Evolutionary conservation across 2,797 vertebrate species (phyloP).

Genomic region (Brachyrhaphis roseni): DNA sequence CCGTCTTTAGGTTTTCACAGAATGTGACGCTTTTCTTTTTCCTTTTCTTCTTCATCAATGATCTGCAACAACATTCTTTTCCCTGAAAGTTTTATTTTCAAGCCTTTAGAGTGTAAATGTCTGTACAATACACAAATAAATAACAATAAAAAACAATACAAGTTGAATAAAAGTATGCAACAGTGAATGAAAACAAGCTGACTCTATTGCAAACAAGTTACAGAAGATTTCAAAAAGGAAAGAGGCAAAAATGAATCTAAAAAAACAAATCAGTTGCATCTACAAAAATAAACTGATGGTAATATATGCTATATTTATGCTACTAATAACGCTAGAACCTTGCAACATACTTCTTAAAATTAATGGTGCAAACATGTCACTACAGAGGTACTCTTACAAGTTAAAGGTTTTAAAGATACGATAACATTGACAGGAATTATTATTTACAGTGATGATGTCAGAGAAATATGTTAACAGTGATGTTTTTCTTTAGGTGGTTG

Average conservation of each 20-base stretch:
- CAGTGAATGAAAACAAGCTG: conserved; percentile 33
- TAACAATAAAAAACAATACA: conserved; percentile 34
- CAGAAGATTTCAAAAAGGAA: conserved; percentile 25
- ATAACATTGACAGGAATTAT: conserved; percentile 28
- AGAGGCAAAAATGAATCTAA: conserved; percentile 15
- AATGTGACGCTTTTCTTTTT: not conserved
- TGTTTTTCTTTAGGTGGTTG: conserved; percentile 21
- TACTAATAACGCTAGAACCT: conserved; percentile 40
- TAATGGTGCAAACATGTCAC: conserved; percentile 40
- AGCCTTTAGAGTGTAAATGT: conserved; percentile 49
- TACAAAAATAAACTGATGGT: not conserved
- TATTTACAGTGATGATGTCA: conserved; percentile 9
- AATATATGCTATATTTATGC: conserved; percentile 34
- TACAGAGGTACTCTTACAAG: conserved; percentile 35
- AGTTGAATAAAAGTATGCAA: conserved; percentile 18
- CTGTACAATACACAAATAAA: conserved; percentile 56
- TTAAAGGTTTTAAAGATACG: conserved; percentile 28
- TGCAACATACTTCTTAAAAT: conserved; percentile 48
- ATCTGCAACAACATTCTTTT: not conserved
- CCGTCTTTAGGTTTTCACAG: not conserved
- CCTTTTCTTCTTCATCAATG: not conserved
- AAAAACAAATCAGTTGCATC: conserved; percentile 1
- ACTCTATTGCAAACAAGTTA: not conserved
- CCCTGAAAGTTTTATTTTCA: conserved; percentile 53
- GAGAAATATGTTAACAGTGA: conserved; percentile 10